Conservation (phyloP, 2,888 invertebrate genomes). For the Isoperla grammatica region DNA sequence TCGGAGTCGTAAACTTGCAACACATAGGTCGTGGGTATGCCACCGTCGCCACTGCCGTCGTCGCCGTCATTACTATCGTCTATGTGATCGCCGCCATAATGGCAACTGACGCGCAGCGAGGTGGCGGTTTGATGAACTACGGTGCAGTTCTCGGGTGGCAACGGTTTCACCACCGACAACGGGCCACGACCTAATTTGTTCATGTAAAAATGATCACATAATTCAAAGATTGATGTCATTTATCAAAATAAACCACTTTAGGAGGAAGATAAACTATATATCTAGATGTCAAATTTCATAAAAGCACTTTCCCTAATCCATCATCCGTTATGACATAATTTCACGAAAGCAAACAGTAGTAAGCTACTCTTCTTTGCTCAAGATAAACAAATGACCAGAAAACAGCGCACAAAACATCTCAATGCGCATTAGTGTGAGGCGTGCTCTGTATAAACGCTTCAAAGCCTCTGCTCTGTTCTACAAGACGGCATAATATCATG, state of each 20-base stretch:
- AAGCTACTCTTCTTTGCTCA: too few relatives aligned
- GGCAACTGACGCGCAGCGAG: slow-evolving; percentile 47
- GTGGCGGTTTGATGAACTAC: slow-evolving; percentile 45
- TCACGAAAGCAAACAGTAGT: too few relatives aligned
- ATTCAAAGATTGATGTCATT: neutral
- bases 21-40: slow-evolving; percentile 45
- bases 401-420: too few relatives aligned
- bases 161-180: slow-evolving; percentile 36
- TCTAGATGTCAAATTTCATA: too few relatives aligned
- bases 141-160: slow-evolving; percentile 51
- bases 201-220: neutral
- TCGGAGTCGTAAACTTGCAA: slow-evolving; percentile 51
- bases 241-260: neutral
- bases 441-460: too few relatives aligned
- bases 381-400: too few relatives aligned
- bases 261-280: neutral
- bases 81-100: too few relatives aligned
- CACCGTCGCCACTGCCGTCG: slow-evolving; percentile 25
- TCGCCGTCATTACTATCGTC: neutral
- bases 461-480: too few relatives aligned
- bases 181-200: slow-evolving; percentile 11
- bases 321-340: too few relatives aligned
- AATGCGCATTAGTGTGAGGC: too few relatives aligned
- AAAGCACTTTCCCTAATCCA: too few relatives aligned
- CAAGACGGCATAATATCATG: too few relatives aligned